Conservation (phyloP, 2,113 vertebrate genomes). For the Entelurus aequoreus region DNA sequence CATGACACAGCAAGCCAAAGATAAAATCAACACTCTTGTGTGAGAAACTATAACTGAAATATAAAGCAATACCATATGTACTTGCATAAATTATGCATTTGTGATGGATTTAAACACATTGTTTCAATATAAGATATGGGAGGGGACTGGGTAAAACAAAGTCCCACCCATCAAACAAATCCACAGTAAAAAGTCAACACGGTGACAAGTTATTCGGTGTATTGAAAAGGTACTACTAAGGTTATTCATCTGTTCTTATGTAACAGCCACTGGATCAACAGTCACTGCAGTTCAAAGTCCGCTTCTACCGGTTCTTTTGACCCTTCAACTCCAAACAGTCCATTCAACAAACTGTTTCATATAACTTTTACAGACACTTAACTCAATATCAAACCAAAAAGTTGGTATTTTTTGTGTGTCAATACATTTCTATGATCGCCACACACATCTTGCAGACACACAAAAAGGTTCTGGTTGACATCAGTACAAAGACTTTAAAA, state of each 20-base stretch:
- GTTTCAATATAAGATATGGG: neutral
- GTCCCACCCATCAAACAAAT: neutral
- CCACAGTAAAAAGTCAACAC: neutral
- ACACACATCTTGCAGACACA: conserved; percentile 10
- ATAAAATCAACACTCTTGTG: neutral
- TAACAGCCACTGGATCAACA: conserved; percentile 28
- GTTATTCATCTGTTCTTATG: conserved; percentile 21
- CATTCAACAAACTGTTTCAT: neutral
- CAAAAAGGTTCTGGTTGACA: neutral
- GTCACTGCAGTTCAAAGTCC: conserved; percentile 33
- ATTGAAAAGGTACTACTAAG: conserved; percentile 10
- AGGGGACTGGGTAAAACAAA: neutral
- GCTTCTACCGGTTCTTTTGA: conserved; percentile 21
- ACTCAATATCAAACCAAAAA: neutral
- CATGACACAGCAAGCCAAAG: conserved; percentile 26
- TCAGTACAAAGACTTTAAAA: neutral
- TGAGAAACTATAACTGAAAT: neutral
- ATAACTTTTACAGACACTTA: neutral
- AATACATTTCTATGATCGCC: neutral
- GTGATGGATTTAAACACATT: neutral
- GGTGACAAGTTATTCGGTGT: neutral
- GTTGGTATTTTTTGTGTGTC: too few species aligned
- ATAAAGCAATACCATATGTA: too few species aligned
- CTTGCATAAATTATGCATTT: neutral
- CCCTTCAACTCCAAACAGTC: neutral